Conservation (phyloP, 1,140 invertebrate species). For the Heliconius congener region DNA sequence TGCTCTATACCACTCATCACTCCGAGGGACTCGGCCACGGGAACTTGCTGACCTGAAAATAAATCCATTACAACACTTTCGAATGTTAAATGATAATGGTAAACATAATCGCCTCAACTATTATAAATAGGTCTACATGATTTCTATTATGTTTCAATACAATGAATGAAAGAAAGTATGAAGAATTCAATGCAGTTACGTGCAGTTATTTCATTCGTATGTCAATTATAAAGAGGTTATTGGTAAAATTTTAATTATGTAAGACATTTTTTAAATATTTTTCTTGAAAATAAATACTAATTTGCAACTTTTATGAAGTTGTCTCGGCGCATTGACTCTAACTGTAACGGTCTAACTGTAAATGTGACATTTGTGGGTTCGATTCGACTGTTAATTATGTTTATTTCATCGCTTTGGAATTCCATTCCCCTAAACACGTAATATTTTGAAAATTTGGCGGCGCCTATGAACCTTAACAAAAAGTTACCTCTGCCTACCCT, state of each 20-base stretch:
- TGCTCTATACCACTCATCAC: conserved; percentile 72
- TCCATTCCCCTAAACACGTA: too few species aligned
- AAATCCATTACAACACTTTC: conserved; percentile 43
- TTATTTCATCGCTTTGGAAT: too few species aligned
- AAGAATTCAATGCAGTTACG: background rate
- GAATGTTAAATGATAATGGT: conserved; percentile 17
- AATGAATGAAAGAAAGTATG: background rate
- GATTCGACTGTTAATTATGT: too few species aligned
- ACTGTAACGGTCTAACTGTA: too few species aligned
- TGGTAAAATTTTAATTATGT: background rate
- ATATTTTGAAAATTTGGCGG: too few species aligned
- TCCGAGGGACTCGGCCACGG: conserved; percentile 74
- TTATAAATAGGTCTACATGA: background rate
- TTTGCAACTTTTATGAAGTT: too few species aligned
- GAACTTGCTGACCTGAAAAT: conserved; percentile 76
- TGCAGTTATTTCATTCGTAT: background rate
- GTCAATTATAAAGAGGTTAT: background rate
- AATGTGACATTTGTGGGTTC: too few species aligned
- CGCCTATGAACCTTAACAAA: too few species aligned
- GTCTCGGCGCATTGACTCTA: too few species aligned
- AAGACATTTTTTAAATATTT: background rate
- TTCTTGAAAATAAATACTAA: background rate
- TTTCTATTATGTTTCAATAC: background rate
- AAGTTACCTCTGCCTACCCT: too few species aligned
- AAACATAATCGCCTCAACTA: background rate